Evolutionary conservation across 1,140 invertebrate species (phyloP), one percentile per base, ranked within the genome.

Genomic region (Dufourea novaeangliae): DNA sequence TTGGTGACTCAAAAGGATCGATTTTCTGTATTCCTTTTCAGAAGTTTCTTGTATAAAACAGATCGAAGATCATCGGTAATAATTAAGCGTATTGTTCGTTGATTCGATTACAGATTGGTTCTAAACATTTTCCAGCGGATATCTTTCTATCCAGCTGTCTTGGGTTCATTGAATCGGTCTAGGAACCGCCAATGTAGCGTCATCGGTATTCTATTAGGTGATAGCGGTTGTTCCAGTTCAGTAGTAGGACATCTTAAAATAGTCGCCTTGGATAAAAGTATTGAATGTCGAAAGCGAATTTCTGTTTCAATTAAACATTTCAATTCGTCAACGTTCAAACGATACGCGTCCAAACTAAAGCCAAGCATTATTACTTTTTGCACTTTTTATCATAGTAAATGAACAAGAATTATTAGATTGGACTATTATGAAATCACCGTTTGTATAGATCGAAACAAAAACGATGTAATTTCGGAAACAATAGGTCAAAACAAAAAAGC

Each of bases 191-290:
- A 80, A 66, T 44, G 61, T 44, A 32, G 12, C 29, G 66, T 54
- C 59, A 70, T 80, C 71, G 20, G 74, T 82, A 82, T 82, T 82
- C 80, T 54, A 64, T 82, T 59, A 76, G 64, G 32, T 61, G 71
- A 71, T 64, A 80, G 44, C 41, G 57, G 72, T 82, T 70, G 80
- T 81, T 82, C 80, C 72, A 81, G 52, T 82, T 82, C 72, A 0
- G 34, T 41, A 76, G 78, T 82, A 80, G 80, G 72, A 79, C 79
- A 56, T 17, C 72, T 77, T 50, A 77, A 82, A 82, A 81, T 82
- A 81, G 72, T 81, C 66, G 22, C 37, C 11, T 25, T 20, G 78
- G 41, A 66, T 74, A 82, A 80, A 70, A 76, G 66, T 70, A 71
- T 75, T 79, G 72, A 75, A 82, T 69, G 37, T 32, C 50, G 63